Evolutionary conservation across 2,888 invertebrate species (phyloP).

Genomic region (Epiblema foenella): DNA sequence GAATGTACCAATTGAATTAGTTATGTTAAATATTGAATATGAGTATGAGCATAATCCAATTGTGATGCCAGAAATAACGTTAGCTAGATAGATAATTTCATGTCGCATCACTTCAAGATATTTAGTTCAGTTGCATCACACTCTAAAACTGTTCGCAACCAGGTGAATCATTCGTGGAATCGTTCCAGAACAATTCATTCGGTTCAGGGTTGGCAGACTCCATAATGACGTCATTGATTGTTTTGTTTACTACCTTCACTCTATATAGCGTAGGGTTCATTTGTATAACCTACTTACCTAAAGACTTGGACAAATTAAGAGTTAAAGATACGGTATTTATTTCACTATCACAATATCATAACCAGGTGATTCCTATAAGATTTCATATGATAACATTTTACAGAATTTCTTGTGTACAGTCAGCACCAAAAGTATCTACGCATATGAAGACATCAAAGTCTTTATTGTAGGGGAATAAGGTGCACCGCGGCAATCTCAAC

Average conservation of each 20-base stretch:
- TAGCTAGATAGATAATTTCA: conserved; percentile 37
- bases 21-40: background rate
- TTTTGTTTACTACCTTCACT: conserved; percentile 24
- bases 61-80: conserved; percentile 51
- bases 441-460: too few relatives aligned
- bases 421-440: too few relatives aligned
- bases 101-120: conserved; percentile 51
- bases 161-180: conserved; percentile 77
- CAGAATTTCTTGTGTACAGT: too few relatives aligned
- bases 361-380: too few relatives aligned
- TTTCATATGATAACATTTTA: too few relatives aligned
- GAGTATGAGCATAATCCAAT: conserved; percentile 39
- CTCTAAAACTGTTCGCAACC: conserved; percentile 64
- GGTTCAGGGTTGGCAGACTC: conserved; percentile 28
- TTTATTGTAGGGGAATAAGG: too few relatives aligned
- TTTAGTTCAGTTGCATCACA: conserved; percentile 72
- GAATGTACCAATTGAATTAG: background rate
- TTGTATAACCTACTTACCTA: too few relatives aligned
- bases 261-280: background rate
- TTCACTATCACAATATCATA: too few relatives aligned
- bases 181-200: conserved; percentile 68
- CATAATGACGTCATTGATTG: conserved; percentile 9
- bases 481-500: too few relatives aligned
- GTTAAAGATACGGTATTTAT: too few relatives aligned
- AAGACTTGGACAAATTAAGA: too few relatives aligned